Percentiles rank a stretch among this genome's conserved stretches.
phyloP scores from a whole-genome alignment of 2,113 vertebrate species.

The Gobiocypris rarus region DNA sequence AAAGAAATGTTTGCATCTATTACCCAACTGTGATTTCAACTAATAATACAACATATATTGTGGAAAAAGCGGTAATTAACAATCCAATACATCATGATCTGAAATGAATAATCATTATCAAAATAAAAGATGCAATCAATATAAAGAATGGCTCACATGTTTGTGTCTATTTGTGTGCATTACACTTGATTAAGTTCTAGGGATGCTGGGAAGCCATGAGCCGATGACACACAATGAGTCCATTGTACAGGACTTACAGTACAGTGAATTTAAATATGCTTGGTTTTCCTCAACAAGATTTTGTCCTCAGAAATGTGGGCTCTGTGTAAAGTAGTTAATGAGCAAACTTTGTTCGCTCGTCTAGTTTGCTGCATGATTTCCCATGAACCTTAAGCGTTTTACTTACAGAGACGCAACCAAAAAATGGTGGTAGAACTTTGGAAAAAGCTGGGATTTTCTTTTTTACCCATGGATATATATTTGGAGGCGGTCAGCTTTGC shows the following conservation, averaged over 20 bases:
- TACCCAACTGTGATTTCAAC: slow-evolving; percentile 38
- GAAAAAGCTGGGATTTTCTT: not conserved
- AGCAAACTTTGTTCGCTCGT: slow-evolving; percentile 58
- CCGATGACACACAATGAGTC: not conserved
- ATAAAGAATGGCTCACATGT: slow-evolving; percentile 51
- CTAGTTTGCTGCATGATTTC: slow-evolving; percentile 58
- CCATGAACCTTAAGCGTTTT: slow-evolving; percentile 63
- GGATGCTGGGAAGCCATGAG: not conserved
- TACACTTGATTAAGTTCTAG: not conserved
- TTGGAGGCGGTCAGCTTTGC: not conserved
- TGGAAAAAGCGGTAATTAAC: slow-evolving; percentile 64
- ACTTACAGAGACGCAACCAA: slow-evolving; percentile 58
- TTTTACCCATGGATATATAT: not conserved
- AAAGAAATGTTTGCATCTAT: slow-evolving; percentile 42
- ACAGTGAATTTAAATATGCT: slow-evolving; percentile 1
- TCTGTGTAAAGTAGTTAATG: slow-evolving; percentile 64
- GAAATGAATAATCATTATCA: slow-evolving; percentile 46
- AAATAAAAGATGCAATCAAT: slow-evolving; percentile 61
- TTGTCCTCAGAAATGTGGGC: not conserved
- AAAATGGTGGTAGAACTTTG: not conserved
- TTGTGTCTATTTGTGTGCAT: slow-evolving; percentile 7
- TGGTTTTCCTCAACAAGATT: not conserved
- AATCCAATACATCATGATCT: slow-evolving; percentile 51
- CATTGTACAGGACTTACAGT: not conserved
- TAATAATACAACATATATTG: slow-evolving; percentile 50